Evolutionary conservation across 2,113 vertebrate species (phyloP).

Genomic region (Clarias magur): DNA sequence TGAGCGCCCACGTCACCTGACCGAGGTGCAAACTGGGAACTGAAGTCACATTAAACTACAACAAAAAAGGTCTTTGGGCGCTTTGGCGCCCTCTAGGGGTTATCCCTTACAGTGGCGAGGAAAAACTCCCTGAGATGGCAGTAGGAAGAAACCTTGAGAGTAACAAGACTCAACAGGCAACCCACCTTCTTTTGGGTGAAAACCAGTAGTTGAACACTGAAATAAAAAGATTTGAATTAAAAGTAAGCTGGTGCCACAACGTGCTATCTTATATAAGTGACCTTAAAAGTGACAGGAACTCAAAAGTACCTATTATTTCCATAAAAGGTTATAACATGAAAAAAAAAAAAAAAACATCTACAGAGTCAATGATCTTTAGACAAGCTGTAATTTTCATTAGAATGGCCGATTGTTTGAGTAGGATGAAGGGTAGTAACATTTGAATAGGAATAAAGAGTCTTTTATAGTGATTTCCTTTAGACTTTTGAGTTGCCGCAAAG

Average conservation of each 20-base stretch:
- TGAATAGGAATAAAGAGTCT: neutral
- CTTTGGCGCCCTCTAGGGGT: no score
- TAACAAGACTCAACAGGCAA: no score
- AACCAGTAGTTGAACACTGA: no score
- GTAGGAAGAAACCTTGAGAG: no score
- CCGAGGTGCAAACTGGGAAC: no score
- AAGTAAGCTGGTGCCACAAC: neutral
- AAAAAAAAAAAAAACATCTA: neutral
- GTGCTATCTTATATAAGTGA: neutral
- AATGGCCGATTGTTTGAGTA: neutral
- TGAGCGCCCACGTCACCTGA: no score
- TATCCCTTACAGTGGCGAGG: no score
- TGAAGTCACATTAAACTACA: no score
- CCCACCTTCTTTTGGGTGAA: no score
- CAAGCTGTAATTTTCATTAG: neutral
- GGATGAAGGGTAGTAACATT: neutral
- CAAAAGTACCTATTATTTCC: neutral
- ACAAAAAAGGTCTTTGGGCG: no score
- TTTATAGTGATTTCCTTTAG: neutral
- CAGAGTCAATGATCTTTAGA: neutral
- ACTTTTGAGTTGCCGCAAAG: no score
- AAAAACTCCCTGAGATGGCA: no score
- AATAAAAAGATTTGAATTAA: neutral
- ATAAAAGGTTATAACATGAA: neutral
- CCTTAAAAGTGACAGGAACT: conserved; percentile 5